phyloP scores from a whole-genome alignment of 2,113 vertebrate genomes.

The Anhinga rufa region DNA sequence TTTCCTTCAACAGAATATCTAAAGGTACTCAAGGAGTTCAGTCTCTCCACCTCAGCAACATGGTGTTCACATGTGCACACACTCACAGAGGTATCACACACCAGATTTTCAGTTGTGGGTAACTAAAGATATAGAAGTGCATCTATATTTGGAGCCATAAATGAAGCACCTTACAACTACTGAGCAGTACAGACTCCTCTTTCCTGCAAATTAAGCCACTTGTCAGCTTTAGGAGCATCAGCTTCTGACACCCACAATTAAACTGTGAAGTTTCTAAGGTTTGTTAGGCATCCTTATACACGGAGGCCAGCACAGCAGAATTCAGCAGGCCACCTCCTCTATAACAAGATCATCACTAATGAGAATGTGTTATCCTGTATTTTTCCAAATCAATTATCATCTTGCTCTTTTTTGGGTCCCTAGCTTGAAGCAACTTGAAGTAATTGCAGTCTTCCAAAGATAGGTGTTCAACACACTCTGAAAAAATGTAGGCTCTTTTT shows the following conservation, averaged over 20 bases:
- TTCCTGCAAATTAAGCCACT: not conserved
- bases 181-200: not conserved
- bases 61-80: not conserved
- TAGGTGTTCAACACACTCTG: not conserved
- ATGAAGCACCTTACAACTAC: not conserved
- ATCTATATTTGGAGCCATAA: conserved; percentile 12
- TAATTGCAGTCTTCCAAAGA: not conserved
- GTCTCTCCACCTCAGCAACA: not conserved
- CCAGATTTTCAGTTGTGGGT: not conserved
- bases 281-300: not conserved
- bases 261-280: not conserved
- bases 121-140: not conserved
- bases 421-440: not conserved
- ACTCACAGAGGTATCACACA: not conserved
- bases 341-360: not conserved
- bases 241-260: not conserved
- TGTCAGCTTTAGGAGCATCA: not conserved
- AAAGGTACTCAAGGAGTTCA: not conserved
- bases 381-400: not conserved
- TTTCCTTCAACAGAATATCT: not conserved
- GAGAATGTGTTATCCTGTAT: not conserved
- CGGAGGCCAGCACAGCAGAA: not conserved
- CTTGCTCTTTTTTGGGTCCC: not conserved
- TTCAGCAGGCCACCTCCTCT: not conserved
- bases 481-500: not conserved